phyloP scores from a whole-genome alignment of 2,113 vertebrate genomes.

The Platanista minor region DNA sequence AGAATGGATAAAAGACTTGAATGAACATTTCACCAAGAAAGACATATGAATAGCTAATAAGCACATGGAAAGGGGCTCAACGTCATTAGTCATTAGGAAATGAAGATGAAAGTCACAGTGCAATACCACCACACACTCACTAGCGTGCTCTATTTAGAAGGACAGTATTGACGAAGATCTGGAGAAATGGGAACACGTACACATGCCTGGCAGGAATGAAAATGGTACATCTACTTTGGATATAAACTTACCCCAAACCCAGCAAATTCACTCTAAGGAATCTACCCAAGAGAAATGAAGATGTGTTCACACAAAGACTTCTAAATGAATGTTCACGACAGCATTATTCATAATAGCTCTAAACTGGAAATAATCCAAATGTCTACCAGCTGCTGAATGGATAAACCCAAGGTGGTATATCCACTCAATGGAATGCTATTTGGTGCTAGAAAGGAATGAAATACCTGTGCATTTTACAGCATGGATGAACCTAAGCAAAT shows the following conservation, averaged over 20 bases:
- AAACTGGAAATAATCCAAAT: background rate
- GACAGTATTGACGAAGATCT: background rate
- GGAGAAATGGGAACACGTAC: background rate
- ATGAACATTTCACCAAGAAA: slow-evolving; percentile 27
- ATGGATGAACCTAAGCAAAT: background rate
- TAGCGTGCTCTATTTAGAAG: background rate
- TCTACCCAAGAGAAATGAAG: background rate
- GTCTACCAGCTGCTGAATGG: background rate
- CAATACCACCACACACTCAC: background rate
- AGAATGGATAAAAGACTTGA: background rate
- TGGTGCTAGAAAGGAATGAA: background rate
- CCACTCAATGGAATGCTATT: background rate
- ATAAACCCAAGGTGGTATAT: background rate
- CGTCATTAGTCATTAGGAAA: background rate
- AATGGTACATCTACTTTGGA: background rate
- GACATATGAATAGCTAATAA: background rate
- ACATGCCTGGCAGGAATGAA: background rate
- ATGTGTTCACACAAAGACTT: background rate
- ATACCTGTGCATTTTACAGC: background rate
- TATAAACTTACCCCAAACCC: background rate
- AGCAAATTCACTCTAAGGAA: background rate
- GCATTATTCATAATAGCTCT: background rate
- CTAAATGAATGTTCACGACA: background rate
- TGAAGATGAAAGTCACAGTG: background rate
- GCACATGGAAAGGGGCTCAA: background rate